Base-by-base conservation (phyloP, 2,888 invertebrate species). In the Agriotes lineatus region DNA sequence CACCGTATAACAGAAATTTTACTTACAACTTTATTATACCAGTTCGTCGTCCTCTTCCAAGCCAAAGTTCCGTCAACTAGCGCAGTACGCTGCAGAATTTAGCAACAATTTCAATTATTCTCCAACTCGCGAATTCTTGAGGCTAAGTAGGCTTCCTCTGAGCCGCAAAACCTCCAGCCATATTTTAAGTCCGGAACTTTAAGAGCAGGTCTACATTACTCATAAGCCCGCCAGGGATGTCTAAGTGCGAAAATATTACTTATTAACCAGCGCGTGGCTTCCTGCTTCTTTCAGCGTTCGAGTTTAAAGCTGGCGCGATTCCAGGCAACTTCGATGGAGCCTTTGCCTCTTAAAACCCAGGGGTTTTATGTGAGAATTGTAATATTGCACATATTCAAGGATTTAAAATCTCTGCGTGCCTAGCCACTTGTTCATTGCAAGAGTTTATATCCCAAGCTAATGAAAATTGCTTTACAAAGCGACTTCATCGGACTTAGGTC, bases 201-300 rank as follows among this genome's bases (percentile, higher is more conserved):
- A 35, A 54, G 54, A 35, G 35, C 54, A 54, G 54, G 54, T 54
- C 35, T 54, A 35, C 54, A 54, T 54, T 54, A 54, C 54, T 54
- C 54, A 54, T 54, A 48, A 20, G 48, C 48, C 12, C 22, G 48
- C 48, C 19, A 48, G 48, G 48, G 48, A 48, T 22, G 48, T 48
- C 48, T 48, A 48, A 48, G 48, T 48, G 48, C 48, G 22, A 48
- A 48, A 48, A 48, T 48, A 48, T 48, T 48, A 48, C 48, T 48
- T 48, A 48, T 48, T 48, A 48, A 48, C 48, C 22, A 48, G 48
- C 22, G 22, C 20, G 48, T 48, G n/a, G 48, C 48, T 48, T 45
- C 45, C n/a, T 48, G n/a, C 10, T 48, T 22, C 25, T 12, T 48
- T 48, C 20, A 4, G 19, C 48, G 20, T 4, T 20, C n/a, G 22